Conservation (phyloP, 2,888 invertebrate genomes). For the Notocelia uddmanniana region DNA sequence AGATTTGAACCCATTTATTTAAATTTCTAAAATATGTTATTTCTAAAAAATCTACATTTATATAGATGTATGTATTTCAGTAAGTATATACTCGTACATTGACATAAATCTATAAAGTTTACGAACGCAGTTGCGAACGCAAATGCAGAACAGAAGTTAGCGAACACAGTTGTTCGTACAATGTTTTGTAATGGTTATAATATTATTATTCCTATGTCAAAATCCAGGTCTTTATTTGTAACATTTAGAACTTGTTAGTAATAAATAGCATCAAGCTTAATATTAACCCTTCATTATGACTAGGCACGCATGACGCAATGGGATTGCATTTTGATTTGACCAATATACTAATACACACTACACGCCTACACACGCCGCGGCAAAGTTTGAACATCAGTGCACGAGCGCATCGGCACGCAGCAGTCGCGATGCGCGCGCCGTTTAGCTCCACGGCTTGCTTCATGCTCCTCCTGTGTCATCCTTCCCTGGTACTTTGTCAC, state of each 20-base stretch:
- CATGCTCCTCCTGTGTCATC: slow-evolving; percentile 67
- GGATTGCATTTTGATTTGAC: slow-evolving; percentile 43
- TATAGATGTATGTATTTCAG: too few relatives aligned
- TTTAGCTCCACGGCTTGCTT: slow-evolving; percentile 67
- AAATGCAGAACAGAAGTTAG: too few relatives aligned
- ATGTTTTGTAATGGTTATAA: too few relatives aligned
- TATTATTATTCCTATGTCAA: not conserved
- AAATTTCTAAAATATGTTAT: too few relatives aligned
- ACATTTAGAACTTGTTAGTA: not conserved
- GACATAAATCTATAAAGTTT: too few relatives aligned
- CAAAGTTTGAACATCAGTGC: slow-evolving; percentile 71
- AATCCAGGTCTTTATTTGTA: too few relatives aligned
- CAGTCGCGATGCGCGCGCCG: slow-evolving; percentile 83
- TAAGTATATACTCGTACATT: too few relatives aligned
- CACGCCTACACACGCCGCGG: slow-evolving; percentile 48
- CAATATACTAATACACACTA: slow-evolving; percentile 42
- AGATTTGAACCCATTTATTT: too few relatives aligned
- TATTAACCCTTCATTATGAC: slow-evolving; percentile 8
- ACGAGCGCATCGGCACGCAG: slow-evolving; percentile 70
- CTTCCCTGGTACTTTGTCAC: slow-evolving; percentile 69
- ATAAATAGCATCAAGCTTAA: not conserved
- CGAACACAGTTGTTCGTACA: too few relatives aligned
- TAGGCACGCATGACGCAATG: slow-evolving; percentile 43
- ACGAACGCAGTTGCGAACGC: too few relatives aligned
- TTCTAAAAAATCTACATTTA: too few relatives aligned